Evolutionary conservation across 2,888 invertebrate species (phyloP).

Genomic region (Lumbricus terrestris): DNA sequence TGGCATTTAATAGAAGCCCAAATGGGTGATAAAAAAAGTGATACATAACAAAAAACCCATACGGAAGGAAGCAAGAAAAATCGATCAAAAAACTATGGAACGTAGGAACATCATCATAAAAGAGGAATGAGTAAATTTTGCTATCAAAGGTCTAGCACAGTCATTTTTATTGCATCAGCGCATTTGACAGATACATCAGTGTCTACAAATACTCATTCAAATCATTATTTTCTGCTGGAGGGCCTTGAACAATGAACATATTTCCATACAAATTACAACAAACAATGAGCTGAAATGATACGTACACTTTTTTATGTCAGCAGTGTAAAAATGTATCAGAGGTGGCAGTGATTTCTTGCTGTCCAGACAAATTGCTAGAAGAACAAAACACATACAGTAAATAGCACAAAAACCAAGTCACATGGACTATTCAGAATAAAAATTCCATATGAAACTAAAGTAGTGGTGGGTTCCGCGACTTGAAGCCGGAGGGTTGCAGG

Average conservation of each 20-base stretch:
- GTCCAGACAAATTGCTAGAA: not conserved
- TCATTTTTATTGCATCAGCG: not conserved
- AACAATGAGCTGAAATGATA: not conserved
- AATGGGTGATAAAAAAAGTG: too few relatives aligned
- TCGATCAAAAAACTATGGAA: too few relatives aligned
- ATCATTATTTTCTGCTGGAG: not conserved
- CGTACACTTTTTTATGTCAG: conserved; percentile 14
- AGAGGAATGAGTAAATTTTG: too few relatives aligned
- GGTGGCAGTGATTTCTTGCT: not conserved
- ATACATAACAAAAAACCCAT: too few relatives aligned
- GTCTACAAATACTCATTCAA: not conserved
- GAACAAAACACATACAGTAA: not conserved
- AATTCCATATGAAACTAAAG: not conserved
- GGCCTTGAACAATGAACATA: not conserved
- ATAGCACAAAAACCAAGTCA: not conserved
- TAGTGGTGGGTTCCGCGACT: too few relatives aligned
- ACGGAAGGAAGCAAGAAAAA: too few relatives aligned
- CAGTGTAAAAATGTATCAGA: not conserved
- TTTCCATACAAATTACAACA: not conserved
- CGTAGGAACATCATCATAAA: too few relatives aligned
- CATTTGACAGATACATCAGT: not conserved
- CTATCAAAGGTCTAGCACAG: not conserved
- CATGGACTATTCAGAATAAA: not conserved
- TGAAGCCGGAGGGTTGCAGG: too few relatives aligned
- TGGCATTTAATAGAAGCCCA: too few relatives aligned